Evolutionary conservation across 2,888 invertebrate species (phyloP), one percentile per base, ranked within the genome.

Genomic region (Melikaiella ostensackeni): DNA sequence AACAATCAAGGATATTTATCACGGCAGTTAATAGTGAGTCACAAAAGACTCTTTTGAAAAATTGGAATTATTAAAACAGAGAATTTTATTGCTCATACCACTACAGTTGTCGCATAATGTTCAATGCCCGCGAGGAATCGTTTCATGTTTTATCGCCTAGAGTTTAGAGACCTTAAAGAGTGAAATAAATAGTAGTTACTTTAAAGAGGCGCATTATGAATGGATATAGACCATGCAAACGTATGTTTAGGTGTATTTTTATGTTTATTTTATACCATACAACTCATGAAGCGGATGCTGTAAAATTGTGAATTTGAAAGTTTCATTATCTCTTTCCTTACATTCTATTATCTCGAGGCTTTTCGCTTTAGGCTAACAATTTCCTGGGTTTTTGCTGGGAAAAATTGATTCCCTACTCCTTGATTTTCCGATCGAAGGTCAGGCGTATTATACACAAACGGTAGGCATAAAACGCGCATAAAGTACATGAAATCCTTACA

Each of bases 391-490:
- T 46, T 46, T 9, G 8, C 66, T 21, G 19, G 50, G 30, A 70
- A 70, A 64, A 70, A 46, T 70, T 70, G 70, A 50, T 70, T 46
- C 46, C 66, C 19, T 5, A 19, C 42, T 66, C 19, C 27, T 66
- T 66, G 46, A 66, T 66, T 66, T 66, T 66, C 66, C 46, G 27
- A 66, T 66, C 42, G 64, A 66, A 66, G 64, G 64, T 66, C 66
- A 66, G 64, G 16, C 35, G 21, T 19, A 66, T 66, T 66, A 66
- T 66, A 46, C 19, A 27, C 42, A 66, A 66, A 66, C 66, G 46
- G 66, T 66, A 66, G 66, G 66, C 66, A 21, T 21, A 63, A 50
- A 50, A 50, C n/a, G n/a, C n/a, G n/a, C n/a, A n/a, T 50, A n/a
- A n/a, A 50, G 50, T 50, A n/a, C n/a, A 63, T 66, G 27, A 27